Conservation (phyloP, 2,888 invertebrate genomes). For the Drosophila incognita region DNA sequence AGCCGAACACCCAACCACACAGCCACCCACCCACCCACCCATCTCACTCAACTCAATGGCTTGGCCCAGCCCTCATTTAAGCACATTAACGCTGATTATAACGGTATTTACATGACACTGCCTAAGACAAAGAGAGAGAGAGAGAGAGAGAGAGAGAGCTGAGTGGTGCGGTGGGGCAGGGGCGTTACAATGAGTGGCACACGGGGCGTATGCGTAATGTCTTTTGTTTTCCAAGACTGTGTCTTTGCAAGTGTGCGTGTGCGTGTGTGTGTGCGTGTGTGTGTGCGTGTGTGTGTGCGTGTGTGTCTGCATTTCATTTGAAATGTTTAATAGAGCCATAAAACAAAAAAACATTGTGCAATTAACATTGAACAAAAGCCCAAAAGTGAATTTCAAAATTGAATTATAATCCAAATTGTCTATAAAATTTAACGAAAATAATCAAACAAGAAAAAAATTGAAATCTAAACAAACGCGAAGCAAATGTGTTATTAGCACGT, state of each 20-base stretch:
- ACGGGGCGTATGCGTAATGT: conserved; percentile 69
- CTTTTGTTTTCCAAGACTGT: conserved; percentile 2
- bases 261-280: neutral
- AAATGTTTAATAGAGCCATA: conserved; percentile 45
- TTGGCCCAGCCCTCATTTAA: conserved; percentile 54
- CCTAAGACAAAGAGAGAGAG: neutral
- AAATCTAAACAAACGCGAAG: conserved; percentile 44
- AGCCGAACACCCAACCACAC: neutral
- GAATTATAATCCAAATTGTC: conserved; percentile 46
- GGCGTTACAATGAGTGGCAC: conserved; percentile 14
- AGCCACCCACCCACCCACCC: conserved; percentile 15
- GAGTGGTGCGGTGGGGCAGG: neutral
- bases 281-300: neutral
- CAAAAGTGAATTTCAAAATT: conserved; percentile 38
- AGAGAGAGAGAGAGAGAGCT: neutral
- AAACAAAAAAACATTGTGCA: conserved; percentile 41
- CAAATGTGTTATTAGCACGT: conserved; percentile 26
- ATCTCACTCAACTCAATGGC: neutral
- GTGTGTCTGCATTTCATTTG: conserved; percentile 17
- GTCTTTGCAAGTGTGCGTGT: neutral
- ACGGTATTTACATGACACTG: conserved; percentile 67
- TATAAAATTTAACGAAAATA: conserved; percentile 28
- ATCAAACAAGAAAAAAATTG: conserved; percentile 1
- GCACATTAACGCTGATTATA: conserved; percentile 77
- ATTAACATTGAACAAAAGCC: conserved; percentile 33